phyloP scores from a whole-genome alignment of 2,888 invertebrate genomes.

The Zootermopsis nevadensis region DNA sequence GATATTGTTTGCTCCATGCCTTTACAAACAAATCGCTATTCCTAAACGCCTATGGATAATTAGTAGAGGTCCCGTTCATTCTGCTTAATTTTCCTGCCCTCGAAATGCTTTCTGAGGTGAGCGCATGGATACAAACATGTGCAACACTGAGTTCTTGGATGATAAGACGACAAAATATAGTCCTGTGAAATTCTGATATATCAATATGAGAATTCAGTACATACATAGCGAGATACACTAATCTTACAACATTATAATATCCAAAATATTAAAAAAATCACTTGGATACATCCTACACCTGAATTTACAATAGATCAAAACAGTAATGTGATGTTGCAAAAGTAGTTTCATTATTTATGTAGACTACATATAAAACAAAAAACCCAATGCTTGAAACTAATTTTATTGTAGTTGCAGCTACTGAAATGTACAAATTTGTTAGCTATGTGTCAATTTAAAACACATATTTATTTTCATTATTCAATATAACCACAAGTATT shows the following conservation, averaged over 20 bases:
- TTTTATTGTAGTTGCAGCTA: background rate
- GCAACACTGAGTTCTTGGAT: conserved; percentile 43
- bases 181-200: conserved; percentile 12
- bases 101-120: conserved; percentile 55
- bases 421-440: background rate
- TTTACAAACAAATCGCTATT: conserved; percentile 51
- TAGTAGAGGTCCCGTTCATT: conserved; percentile 53
- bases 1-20: conserved; percentile 57
- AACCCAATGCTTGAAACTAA: background rate
- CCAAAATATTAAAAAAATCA: background rate
- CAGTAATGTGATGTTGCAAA: conserved; percentile 30
- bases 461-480: conserved; percentile 23
- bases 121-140: conserved; percentile 54
- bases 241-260: background rate
- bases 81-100: conserved; percentile 54
- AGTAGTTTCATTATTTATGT: conserved; percentile 45
- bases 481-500: background rate
- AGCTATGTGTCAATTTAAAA: background rate
- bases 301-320: background rate
- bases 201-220: background rate
- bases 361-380: background rate
- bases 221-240: background rate
- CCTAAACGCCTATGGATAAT: conserved; percentile 51
- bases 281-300: background rate
- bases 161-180: conserved; percentile 49